These are phyloP conservation scores for Amphipoea lucens DNA, from an alignment of 2,888 invertebrate genomes.

Conservation along the genomic window DNA sequence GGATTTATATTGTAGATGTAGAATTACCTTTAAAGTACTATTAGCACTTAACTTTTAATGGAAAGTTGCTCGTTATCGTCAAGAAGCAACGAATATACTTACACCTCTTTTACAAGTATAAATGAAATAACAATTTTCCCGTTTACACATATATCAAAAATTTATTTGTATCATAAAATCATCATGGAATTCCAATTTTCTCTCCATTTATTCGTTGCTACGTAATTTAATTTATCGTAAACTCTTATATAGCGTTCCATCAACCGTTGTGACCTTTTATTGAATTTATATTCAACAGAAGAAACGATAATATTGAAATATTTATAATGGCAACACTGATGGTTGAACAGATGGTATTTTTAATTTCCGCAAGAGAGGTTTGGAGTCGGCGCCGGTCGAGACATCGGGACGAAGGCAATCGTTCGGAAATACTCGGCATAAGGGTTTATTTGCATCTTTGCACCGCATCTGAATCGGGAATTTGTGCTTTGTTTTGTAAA, in stretches of 20 bases:
- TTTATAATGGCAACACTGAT: conserved; percentile 61
- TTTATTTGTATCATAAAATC: neutral
- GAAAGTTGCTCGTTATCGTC: neutral
- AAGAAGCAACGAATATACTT: neutral
- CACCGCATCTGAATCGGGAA: conserved; percentile 49
- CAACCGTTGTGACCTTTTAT: conserved; percentile 49
- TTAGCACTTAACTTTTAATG: too few relatives aligned
- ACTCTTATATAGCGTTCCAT: conserved; percentile 45
- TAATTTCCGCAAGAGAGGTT: conserved; percentile 64
- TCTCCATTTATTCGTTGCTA: neutral
- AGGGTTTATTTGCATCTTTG: conserved; percentile 69
- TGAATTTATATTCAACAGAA: conserved; percentile 48
- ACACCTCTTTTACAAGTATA: neutral
- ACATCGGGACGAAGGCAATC: conserved; percentile 61
- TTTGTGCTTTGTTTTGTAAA: conserved; percentile 53
- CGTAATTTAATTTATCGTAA: conserved; percentile 32
- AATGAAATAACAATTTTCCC: neutral
- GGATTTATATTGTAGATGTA: too few relatives aligned
- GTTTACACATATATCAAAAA: conserved; percentile 2
- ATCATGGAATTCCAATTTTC: conserved; percentile 13
- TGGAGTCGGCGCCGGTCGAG: conserved; percentile 33
- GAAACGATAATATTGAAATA: conserved; percentile 58
- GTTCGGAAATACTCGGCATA: conserved; percentile 63
- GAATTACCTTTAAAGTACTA: too few relatives aligned
- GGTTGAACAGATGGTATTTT: conserved; percentile 66